Conservation (phyloP, 2,797 vertebrate species). For the Diglossa cyanea region DNA sequence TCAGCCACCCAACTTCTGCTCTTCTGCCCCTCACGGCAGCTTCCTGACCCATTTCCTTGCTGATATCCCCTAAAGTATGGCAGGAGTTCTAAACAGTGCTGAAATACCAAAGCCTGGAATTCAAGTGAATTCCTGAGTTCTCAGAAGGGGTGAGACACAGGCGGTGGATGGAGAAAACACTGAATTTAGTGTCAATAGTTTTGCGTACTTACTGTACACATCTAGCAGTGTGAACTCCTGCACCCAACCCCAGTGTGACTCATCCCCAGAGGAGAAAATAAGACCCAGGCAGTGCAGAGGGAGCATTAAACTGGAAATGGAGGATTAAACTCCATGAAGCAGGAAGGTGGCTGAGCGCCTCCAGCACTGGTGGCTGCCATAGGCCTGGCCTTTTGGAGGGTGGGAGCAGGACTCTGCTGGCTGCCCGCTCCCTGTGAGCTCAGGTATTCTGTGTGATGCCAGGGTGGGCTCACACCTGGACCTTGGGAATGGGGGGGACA, state of each 20-base stretch:
- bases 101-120: accelerated
- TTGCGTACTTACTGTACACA: accelerated
- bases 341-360: neutral
- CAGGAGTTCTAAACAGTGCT: neutral
- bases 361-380: neutral
- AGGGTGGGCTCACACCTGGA: accelerated
- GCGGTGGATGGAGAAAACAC: accelerated
- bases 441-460: neutral
- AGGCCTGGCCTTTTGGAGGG: accelerated
- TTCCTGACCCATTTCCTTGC: accelerated
- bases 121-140: neutral
- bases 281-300: neutral
- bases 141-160: neutral
- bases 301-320: neutral
- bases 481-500: accelerated
- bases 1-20: neutral
- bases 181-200: accelerated
- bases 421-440: neutral
- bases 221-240: accelerated
- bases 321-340: neutral
- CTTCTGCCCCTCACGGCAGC: accelerated
- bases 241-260: neutral
- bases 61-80: neutral
- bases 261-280: accelerated
- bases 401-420: accelerated